Conservation (phyloP, 2,113 vertebrate genomes). For the Platysternon megacephalum region DNA sequence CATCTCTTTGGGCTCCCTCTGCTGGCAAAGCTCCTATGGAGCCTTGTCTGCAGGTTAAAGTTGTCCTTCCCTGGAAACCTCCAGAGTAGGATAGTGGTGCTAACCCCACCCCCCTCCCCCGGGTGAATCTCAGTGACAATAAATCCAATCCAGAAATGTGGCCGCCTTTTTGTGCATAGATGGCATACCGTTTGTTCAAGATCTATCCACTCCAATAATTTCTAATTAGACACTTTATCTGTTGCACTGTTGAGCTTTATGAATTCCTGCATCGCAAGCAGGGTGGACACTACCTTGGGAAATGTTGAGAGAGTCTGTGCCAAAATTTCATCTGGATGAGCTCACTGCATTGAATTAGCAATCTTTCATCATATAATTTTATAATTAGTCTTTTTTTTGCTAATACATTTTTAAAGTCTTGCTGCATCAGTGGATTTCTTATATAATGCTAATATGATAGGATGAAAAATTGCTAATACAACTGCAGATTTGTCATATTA, state of each 20-base stretch:
- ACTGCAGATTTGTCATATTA: neutral
- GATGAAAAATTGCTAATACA: constrained; percentile 8
- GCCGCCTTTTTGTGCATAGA: neutral
- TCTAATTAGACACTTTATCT: neutral
- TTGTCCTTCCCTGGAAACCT: neutral
- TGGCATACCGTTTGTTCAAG: neutral
- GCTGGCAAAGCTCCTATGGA: neutral
- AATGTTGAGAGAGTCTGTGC: neutral
- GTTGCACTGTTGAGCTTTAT: neutral
- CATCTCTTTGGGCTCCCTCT: neutral
- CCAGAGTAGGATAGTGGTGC: too few species aligned
- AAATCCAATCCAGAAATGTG: neutral
- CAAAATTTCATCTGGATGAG: neutral
- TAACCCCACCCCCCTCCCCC: too few species aligned
- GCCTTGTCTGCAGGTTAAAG: neutral
- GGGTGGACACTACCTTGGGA: neutral
- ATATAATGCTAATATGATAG: neutral
- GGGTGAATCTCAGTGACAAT: neutral
- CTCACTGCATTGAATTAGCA: neutral
- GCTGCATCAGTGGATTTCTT: neutral
- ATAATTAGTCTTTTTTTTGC: constrained; percentile 14
- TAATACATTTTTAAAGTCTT: neutral
- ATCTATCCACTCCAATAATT: neutral
- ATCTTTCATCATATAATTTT: neutral
- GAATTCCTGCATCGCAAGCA: neutral